Evolutionary conservation across 2,888 invertebrate genomes (phyloP), one percentile per base, ranked within the genome.

Genomic region (Zygaena filipendulae): DNA sequence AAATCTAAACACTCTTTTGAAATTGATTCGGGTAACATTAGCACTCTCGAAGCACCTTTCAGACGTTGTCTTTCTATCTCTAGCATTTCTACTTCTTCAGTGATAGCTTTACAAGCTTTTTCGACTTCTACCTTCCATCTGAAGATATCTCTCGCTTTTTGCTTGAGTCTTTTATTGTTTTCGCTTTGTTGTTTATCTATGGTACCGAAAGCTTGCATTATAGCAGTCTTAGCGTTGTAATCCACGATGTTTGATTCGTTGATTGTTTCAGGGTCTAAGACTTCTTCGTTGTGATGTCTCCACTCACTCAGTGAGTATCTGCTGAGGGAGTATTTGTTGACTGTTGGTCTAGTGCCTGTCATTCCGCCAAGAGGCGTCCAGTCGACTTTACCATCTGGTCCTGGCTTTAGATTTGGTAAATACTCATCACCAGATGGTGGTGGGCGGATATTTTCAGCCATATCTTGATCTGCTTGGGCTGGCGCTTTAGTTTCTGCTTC

Each of bases 91-190:
- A 91, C 86, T 66, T 92, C 91, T 39, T 88, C 84, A 1, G 85
- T 83, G 39, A 88, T 85, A 0, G 85, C 84, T 35, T 79, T 81
- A 38, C 89, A 85, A 6, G 88, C 84, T 31, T 82, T 81, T 50
- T 90, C 90, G 11, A 92, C 69, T 47, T 90, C 89, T 10, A 82
- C 83, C 67, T 90, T 91, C 89, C 89, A 91, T 42, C 87, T 82
- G 44, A 85, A 85, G 29, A 92, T 77, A 35, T 90, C 86, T 44
- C 82, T 82, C 4, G 87, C 84, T 26, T 91, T 84, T 38, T 83
- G 84, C 28, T 83, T 82, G 10, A 91, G 49, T 31, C 85, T 74
- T 36, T 84, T 84, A 1, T 85, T 87, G 34, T 86, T 88, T 39
- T 88, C 86, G 22, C 67, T 67, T 50, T 91, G 90, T 11, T 84